Evolutionary conservation across 64 coral and sea anemone genomes (phyloP).

Genomic region (Acropora yongei): DNA sequence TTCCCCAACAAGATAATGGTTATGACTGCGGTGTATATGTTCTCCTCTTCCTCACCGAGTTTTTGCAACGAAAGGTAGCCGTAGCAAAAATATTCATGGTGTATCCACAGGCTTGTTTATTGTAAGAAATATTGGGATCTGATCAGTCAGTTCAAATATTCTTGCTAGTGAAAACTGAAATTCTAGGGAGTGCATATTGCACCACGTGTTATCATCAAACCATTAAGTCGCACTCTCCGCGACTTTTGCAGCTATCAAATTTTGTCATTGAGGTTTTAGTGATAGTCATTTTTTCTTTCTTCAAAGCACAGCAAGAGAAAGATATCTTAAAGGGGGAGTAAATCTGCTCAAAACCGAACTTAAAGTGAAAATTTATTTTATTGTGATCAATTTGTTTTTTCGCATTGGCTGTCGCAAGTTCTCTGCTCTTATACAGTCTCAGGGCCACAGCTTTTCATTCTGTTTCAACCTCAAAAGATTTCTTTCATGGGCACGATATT

Average conservation of each 20-base stretch:
- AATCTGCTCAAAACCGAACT: no score
- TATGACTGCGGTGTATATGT: conserved; percentile 39
- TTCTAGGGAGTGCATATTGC: no score
- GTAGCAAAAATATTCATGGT: background rate
- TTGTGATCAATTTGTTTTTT: no score
- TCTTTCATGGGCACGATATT: background rate
- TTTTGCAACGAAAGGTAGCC: conserved; percentile 38
- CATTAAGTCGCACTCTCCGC: background rate
- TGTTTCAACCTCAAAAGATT: no score
- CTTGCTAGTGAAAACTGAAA: no score
- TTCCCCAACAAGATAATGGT: conserved; percentile 41
- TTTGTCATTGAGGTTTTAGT: no score
- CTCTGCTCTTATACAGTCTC: background rate
- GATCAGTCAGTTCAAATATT: no score
- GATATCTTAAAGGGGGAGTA: background rate
- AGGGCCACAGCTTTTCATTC: background rate
- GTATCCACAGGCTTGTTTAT: no score
- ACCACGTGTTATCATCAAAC: background rate
- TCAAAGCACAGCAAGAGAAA: background rate
- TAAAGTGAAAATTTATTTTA: no score
- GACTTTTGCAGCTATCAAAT: background rate
- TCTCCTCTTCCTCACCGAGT: conserved; percentile 24
- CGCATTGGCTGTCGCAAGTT: background rate
- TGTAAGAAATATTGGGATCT: no score
- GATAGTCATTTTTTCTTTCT: no score